phyloP scores from a whole-genome alignment of 2,113 vertebrate species.

The Cariama cristata region DNA sequence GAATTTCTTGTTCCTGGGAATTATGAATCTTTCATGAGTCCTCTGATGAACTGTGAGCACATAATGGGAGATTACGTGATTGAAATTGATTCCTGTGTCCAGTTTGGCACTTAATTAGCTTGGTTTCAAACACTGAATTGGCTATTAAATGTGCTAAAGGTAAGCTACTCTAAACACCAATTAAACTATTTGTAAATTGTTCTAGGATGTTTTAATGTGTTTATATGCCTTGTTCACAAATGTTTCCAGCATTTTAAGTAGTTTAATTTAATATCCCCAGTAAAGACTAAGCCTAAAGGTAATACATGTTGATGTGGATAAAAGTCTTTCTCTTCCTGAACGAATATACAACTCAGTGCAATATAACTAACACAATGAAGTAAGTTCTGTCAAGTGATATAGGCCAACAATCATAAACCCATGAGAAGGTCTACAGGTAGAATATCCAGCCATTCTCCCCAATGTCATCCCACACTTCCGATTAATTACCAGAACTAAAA shows the following conservation, averaged over 20 bases:
- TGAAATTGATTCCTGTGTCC: background rate
- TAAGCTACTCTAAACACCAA: slow-evolving; percentile 9
- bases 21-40: slow-evolving; percentile 2
- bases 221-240: background rate
- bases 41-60: background rate
- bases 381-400: background rate
- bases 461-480: background rate
- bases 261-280: slow-evolving; percentile 10
- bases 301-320: background rate
- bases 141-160: background rate
- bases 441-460: background rate
- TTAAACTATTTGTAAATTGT: slow-evolving; percentile 27
- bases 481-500: background rate
- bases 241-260: background rate
- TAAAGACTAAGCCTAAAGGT: slow-evolving; percentile 5
- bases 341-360: background rate
- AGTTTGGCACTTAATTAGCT: background rate
- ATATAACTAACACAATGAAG: background rate
- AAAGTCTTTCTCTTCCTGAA: background rate
- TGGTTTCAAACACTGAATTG: background rate
- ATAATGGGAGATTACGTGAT: background rate
- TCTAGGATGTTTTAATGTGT: background rate
- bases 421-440: background rate
- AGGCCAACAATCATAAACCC: background rate
- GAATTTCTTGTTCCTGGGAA: slow-evolving; percentile 1